Evolutionary conservation across 2,113 vertebrate genomes (phyloP).

Genomic region (Galbula dea): DNA sequence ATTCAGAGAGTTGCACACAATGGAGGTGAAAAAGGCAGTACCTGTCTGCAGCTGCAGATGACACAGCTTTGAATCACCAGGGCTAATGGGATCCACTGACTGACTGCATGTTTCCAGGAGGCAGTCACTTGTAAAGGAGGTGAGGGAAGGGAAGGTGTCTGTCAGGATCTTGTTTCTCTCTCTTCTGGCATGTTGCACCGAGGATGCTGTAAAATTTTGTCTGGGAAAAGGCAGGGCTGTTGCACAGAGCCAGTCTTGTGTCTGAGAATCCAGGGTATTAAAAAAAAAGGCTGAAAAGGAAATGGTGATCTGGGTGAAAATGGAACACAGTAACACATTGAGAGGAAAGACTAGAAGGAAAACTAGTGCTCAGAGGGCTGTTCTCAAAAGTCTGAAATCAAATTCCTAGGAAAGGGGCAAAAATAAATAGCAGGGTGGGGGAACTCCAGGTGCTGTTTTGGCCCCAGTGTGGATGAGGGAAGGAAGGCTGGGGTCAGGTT

Average conservation of each 20-base stretch:
- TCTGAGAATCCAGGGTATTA: background rate
- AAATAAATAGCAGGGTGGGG: background rate
- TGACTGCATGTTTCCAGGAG: constrained; percentile 57
- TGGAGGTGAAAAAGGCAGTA: background rate
- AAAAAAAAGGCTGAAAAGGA: constrained; percentile 32
- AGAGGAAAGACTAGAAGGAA: background rate
- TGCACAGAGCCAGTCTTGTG: background rate
- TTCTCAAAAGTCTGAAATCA: background rate
- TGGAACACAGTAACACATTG: background rate
- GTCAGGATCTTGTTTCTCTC: background rate
- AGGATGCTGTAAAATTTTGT: background rate
- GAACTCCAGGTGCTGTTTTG: fast-evolving
- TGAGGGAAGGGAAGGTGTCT: constrained; percentile 13
- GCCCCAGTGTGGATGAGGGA: background rate
- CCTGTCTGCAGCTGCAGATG: constrained; percentile 65
- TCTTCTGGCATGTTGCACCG: background rate
- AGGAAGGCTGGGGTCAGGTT: background rate
- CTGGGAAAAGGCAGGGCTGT: background rate
- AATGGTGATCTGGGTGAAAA: background rate
- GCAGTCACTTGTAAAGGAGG: background rate
- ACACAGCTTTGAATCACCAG: constrained; percentile 46
- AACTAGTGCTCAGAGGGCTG: background rate
- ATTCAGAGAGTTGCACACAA: background rate
- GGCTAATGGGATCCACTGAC: constrained; percentile 41
- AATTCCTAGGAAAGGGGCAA: background rate